phyloP scores from a whole-genome alignment of 2,797 vertebrate genomes.

The Dermochelys coriacea region DNA sequence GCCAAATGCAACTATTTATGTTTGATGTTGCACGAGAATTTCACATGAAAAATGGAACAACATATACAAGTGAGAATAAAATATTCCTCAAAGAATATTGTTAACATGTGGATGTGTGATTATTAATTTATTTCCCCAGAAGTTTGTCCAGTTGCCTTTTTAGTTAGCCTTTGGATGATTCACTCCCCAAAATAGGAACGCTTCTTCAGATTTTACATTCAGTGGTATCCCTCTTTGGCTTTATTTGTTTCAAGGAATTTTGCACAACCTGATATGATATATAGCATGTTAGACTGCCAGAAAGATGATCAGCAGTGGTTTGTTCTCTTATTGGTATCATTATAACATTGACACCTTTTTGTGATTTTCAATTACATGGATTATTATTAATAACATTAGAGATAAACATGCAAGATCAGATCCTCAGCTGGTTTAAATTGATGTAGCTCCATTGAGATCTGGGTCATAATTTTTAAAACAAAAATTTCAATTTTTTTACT shows the following conservation, averaged over 20 bases:
- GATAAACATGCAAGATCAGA: neutral
- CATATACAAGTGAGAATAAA: fast-evolving
- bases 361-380: neutral
- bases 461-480: neutral
- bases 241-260: neutral
- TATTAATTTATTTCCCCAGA: neutral
- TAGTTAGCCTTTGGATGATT: neutral
- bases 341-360: neutral
- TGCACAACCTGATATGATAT: neutral
- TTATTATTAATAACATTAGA: neutral
- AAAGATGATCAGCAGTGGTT: neutral
- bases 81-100: neutral
- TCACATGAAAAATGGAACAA: neutral
- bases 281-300: fast-evolving
- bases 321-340: neutral
- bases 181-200: fast-evolving
- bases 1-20: neutral
- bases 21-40: neutral
- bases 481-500: neutral
- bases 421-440: neutral
- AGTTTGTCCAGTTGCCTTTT: neutral
- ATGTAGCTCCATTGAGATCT: neutral
- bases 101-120: fast-evolving
- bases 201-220: neutral
- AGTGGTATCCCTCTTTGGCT: neutral